Evolutionary conservation across 2,113 vertebrate genomes (phyloP), one percentile per base, ranked within the genome.

Genomic region (Sclerurus mexicanus): DNA sequence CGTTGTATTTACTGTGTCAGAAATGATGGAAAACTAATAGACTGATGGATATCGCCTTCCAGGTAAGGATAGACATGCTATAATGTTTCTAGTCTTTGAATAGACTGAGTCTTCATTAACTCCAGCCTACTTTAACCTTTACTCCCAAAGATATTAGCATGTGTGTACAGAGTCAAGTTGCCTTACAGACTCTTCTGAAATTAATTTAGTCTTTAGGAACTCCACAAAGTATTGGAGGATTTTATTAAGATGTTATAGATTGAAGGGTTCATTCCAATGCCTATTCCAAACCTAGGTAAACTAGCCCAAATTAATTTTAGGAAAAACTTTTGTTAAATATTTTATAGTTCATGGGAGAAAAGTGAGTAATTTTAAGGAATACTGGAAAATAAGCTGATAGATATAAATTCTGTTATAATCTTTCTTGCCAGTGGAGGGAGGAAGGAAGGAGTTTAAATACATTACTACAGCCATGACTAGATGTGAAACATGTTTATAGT

Each of bases 351-450:
- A 33, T 0, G 3, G 53, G 16, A 4, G 14, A 49, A 81, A 67
- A 68, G 4, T 30, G 73, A 72, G 37, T 19, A 2, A 10, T 39
- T 47, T 71, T 47, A 62, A 74, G 9, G 8, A 66, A 42, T 49
- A n/a, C 10, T 64, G 28, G 24, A 58, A 87, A 85, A 58, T 18
- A 52, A n/a, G 3, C 44, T 78, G 47, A 62, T 33, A 53, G 15
- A n/a, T 78, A 6, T 53, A 40, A 81, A 74, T 19, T 9, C 28
- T 62, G 22, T 62, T 66, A 33, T 33, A 60, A 47, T 46, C 16
- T 58, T n/a, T 9, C 40, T 23, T 46, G 22, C 11, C 6, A 4
- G 5, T 5, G 14, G 8, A 3, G 7, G 9, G 5, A 55, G 5
- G 19, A 55, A 46, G 14, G 40, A 60, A 93, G 72, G 14, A 40